A percentile compares a stretch with the other conserved stretches of the same genome.
These are phyloP conservation scores for Notoglanidium macrostoma DNA, from an alignment of 2,797 vertebrate genomes.

Conservation along the genomic window DNA sequence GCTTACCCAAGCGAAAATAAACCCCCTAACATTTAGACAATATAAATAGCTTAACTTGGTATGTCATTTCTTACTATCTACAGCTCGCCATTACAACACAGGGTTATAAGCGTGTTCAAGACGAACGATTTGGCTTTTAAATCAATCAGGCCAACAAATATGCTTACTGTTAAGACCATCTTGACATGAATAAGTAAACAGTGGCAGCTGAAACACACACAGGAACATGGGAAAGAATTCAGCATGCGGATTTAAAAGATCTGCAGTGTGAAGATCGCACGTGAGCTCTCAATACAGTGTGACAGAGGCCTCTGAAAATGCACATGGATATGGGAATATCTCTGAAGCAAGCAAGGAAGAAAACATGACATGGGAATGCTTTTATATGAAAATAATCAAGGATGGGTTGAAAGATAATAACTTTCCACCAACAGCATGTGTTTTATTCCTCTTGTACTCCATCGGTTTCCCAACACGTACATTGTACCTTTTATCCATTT, in stretches of 20 bases:
- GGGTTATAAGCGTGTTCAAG: not conserved
- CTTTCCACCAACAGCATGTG: not conserved
- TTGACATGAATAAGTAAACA: not conserved
- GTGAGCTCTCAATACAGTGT: not conserved
- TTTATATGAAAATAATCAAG: not conserved
- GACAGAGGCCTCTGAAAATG: not conserved
- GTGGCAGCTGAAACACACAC: not conserved
- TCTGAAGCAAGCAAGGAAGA: not conserved
- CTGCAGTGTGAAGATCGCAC: not conserved
- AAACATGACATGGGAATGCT: not conserved
- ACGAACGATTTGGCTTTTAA: not conserved
- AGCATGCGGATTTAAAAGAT: not conserved
- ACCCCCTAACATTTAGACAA: constrained; percentile 9
- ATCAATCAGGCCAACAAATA: not conserved
- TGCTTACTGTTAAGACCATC: not conserved
- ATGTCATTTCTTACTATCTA: constrained; percentile 13
- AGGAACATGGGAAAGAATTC: not conserved
- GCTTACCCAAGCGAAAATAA: constrained; percentile 33
- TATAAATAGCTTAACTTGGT: constrained; percentile 27
- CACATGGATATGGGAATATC: not conserved
- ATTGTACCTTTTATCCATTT: not conserved
- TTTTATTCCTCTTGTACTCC: not conserved
- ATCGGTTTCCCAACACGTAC: not conserved
- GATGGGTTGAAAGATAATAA: not conserved
- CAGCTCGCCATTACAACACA: constrained; percentile 10